A percentile compares a stretch with the other conserved stretches of the same genome.
phyloP scores from a whole-genome alignment of 2,888 invertebrate genomes.

The Philopedon plagiatum region DNA sequence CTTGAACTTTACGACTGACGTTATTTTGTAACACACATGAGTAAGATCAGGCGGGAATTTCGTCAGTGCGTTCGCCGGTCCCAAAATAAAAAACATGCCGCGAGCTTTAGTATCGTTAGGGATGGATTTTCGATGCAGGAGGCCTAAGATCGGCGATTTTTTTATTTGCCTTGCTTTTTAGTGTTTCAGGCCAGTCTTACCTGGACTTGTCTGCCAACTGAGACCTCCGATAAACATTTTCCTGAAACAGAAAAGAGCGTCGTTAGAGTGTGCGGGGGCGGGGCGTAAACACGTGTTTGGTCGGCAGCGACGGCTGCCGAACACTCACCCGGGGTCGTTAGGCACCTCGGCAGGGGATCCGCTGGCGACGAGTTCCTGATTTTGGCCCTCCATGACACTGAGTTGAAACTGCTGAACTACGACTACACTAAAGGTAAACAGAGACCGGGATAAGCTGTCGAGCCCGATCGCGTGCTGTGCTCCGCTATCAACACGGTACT shows the following conservation, averaged over 20 bases:
- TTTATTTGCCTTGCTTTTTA: not conserved
- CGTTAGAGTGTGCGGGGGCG: constrained; percentile 47
- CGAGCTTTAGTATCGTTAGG: not conserved
- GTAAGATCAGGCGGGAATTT: constrained; percentile 10
- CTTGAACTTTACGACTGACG: constrained; percentile 31
- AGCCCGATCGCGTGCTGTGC: constrained; percentile 75
- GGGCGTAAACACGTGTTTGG: constrained; percentile 52
- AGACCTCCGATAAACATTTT: constrained; percentile 99
- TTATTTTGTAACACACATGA: constrained; percentile 7
- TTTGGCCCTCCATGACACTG: constrained; percentile 79
- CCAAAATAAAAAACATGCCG: constrained; percentile 6
- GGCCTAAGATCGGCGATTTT: not conserved
- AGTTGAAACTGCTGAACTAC: constrained; percentile 61
- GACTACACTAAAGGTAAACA: constrained; percentile 72
- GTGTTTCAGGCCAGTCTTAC: constrained; percentile 72
- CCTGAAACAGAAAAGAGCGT: constrained; percentile 78
- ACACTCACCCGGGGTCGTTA: constrained; percentile 92
- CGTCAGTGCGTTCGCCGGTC: constrained; percentile 13
- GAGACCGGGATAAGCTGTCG: constrained; percentile 72
- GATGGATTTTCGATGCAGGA: constrained; percentile 2
- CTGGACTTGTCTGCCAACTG: constrained; percentile 99
- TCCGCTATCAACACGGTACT: constrained; percentile 81
- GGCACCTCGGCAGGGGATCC: constrained; percentile 89
- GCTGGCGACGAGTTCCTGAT: constrained; percentile 84
- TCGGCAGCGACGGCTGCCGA: constrained; percentile 24